Evolutionary conservation across 2,888 invertebrate genomes (phyloP).

Genomic region (Plebejus argus): DNA sequence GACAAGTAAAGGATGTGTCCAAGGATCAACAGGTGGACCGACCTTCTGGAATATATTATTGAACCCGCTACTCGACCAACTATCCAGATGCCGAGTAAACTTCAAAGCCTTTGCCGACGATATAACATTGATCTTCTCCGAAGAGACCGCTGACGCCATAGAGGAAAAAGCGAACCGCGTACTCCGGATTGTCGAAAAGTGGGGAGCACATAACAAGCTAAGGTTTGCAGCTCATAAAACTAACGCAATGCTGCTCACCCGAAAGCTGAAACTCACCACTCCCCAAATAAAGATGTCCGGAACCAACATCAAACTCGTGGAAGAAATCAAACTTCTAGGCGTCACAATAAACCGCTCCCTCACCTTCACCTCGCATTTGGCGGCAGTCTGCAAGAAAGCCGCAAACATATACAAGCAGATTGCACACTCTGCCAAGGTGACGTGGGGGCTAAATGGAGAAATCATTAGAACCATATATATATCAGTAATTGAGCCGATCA

Average conservation of each 20-base stretch:
- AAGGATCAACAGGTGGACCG: conserved; percentile 41
- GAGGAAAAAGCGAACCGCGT: conserved; percentile 29
- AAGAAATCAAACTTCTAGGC: conserved; percentile 9
- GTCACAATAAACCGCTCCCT: not conserved
- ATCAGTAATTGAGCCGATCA: too few species aligned
- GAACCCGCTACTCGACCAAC: conserved; percentile 33
- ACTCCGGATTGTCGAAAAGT: conserved; percentile 25
- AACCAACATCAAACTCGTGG: not conserved
- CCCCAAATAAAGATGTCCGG: not conserved
- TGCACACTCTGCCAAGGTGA: too few species aligned
- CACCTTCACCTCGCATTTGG: not conserved
- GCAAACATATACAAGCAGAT: not conserved
- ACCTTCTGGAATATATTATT: conserved; percentile 39
- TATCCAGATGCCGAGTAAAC: not conserved
- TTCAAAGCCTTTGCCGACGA: conserved; percentile 37
- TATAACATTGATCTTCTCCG: conserved; percentile 31
- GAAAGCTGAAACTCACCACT: not conserved
- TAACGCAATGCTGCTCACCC: not conserved
- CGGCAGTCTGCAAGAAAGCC: not conserved
- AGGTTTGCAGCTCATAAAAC: conserved; percentile 31
- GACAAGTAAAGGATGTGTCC: conserved; percentile 41
- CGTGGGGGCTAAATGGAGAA: too few species aligned
- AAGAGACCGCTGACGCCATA: not conserved
- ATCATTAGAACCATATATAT: too few species aligned
- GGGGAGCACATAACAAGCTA: conserved; percentile 32